Base-by-base conservation (phyloP, 2,113 vertebrate genomes). In the Notiomystis cincta region DNA sequence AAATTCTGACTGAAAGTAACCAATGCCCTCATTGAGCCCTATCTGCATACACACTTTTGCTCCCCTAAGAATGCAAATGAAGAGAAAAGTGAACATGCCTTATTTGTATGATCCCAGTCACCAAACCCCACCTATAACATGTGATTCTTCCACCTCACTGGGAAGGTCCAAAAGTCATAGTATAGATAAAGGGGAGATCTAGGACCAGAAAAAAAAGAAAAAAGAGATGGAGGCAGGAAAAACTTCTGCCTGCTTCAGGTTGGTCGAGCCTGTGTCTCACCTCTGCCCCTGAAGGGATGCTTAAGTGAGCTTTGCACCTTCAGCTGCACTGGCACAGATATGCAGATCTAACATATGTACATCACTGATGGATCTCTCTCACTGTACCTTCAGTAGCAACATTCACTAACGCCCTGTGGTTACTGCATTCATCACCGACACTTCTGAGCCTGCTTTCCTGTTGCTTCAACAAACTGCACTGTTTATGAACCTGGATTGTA, bases 171-270 rank as follows among this genome's bases (percentile, higher is more conserved):
- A n/a, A 42, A 67, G 21, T 44, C 42, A 20, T 6, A 42, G 22
- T 35, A 31, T 6, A 42, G 37, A 4, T 13, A 58, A 50, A 50
- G 37, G 7, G 25, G 31, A 58, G 9, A 42, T 76, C 11, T 31
- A 48, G 51, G 20, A 40, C 24, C 23, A 24, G 31, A 56, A 65
- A 27, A 42, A 22, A 42, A 40, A 16, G 2, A 6, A 13, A 11
- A 44, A 35, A 24, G 10, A 42, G 6, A 24, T n/a, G 9, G 2
- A 4, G 3, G 10, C 8, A 20, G 14, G 3, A 4, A 17, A 16
- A 54, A 28, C 30, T 11, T 27, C 33, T 71, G 33, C 27, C 60
- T 65, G 15, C 40, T 65, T 28, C 1, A 2, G 10, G 20, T 20
- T 48, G 24, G 23, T 40, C n/a, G 28, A 38, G 15, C 30, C 35